phyloP scores from a whole-genome alignment of 2,888 invertebrate species.

The Tetranychus truncatus region DNA sequence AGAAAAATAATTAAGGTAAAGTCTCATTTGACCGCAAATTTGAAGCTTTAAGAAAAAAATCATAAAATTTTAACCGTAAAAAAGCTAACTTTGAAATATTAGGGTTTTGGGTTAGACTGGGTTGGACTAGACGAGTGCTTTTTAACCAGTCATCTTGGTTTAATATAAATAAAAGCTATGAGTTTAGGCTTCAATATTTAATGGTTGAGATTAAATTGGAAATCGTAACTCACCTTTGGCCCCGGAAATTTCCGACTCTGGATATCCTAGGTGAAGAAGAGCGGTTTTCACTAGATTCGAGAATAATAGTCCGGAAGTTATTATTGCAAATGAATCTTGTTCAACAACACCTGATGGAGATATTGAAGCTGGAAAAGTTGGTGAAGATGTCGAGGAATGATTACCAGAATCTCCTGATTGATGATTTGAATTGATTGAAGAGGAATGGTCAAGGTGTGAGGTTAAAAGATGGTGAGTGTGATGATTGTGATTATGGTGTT shows the following conservation, averaged over 20 bases:
- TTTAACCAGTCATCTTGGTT: not conserved
- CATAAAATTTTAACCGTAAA: too few relatives aligned
- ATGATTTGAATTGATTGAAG: not conserved
- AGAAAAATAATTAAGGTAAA: too few relatives aligned
- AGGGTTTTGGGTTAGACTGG: too few relatives aligned
- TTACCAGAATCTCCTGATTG: not conserved
- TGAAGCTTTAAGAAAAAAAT: too few relatives aligned
- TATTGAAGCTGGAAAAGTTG: not conserved
- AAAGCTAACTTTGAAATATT: too few relatives aligned
- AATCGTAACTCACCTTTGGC: slow-evolving; percentile 35
- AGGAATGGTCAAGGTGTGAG: not conserved
- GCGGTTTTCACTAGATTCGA: slow-evolving; percentile 75
- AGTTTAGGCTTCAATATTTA: not conserved
- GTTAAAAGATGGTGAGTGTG: slow-evolving; percentile 1
- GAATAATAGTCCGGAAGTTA: slow-evolving; percentile 74
- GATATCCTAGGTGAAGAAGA: slow-evolving; percentile 71
- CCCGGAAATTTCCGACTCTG: slow-evolving; percentile 36
- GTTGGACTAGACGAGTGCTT: too few relatives aligned
- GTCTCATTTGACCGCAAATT: too few relatives aligned
- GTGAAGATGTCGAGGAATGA: not conserved
- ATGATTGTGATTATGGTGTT: not conserved
- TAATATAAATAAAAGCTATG: not conserved
- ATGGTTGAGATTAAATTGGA: not conserved
- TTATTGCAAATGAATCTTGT: slow-evolving; percentile 86
- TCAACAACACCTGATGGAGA: slow-evolving; percentile 41